Percentiles rank a stretch among this genome's conserved stretches.
Evolutionary conservation across 64 coral and sea anemone genomes (phyloP).

Genomic region (Catalaphyllia jardinei): DNA sequence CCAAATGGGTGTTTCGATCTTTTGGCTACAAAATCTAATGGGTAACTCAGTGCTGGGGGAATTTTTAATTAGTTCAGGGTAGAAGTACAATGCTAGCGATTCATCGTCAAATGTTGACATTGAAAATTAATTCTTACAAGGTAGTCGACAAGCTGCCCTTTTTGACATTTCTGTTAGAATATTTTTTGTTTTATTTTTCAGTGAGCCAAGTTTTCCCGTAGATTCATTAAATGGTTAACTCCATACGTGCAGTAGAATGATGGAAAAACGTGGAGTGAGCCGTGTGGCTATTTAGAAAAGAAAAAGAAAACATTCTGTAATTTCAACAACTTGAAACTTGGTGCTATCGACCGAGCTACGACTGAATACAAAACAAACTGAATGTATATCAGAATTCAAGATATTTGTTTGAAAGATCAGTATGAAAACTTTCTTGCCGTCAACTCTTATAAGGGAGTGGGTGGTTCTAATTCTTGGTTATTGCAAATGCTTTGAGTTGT

Average conservation of each 20-base stretch:
- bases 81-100: background rate
- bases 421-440: no score
- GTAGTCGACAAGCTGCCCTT: background rate
- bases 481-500: no score
- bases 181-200: background rate
- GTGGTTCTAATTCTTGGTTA: no score
- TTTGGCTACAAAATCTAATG: slow-evolving; percentile 71
- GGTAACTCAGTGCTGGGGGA: background rate
- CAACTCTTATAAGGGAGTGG: no score
- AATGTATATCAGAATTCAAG: background rate
- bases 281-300: no score
- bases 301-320: background rate
- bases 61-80: slow-evolving; percentile 30
- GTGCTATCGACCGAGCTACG: background rate
- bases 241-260: background rate
- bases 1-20: slow-evolving; percentile 72
- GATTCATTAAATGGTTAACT: background rate
- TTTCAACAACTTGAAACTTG: background rate
- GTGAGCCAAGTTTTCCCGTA: background rate
- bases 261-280: background rate
- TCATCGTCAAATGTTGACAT: slow-evolving; percentile 5
- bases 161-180: background rate
- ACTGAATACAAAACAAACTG: background rate
- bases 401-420: background rate
- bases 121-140: background rate